These are phyloP conservation scores for Aproaerema taeniolella DNA, from an alignment of 2,888 invertebrate species.

Conservation along the genomic window DNA sequence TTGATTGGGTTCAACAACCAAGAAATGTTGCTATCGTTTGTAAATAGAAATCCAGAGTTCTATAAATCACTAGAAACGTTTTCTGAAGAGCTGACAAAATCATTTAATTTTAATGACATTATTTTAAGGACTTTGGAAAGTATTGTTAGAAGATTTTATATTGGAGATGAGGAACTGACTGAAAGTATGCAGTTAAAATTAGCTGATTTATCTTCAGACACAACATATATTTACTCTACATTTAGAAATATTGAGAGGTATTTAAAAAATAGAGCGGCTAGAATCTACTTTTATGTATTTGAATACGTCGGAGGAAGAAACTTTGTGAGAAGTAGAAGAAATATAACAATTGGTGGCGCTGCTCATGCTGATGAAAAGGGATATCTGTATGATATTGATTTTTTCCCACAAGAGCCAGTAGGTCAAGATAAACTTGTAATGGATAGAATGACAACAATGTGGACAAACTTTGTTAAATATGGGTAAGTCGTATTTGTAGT, in stretches of 20 bases:
- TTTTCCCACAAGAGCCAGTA: slow-evolving; percentile 14
- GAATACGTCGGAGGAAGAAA: slow-evolving; percentile 34
- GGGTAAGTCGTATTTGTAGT: slow-evolving; percentile 19
- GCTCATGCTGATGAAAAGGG: slow-evolving; percentile 37
- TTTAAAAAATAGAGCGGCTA: slow-evolving; percentile 23
- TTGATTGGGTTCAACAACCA: slow-evolving; percentile 31
- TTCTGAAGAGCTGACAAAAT: slow-evolving; percentile 7
- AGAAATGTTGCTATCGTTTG: slow-evolving; percentile 21
- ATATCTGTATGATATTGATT: slow-evolving; percentile 33
- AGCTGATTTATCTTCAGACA: slow-evolving; percentile 31
- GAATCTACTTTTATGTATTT: slow-evolving; percentile 33
- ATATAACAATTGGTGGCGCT: slow-evolving; percentile 21
- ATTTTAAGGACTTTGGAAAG: not conserved
- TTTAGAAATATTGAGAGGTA: slow-evolving; percentile 27
- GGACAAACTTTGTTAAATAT: slow-evolving; percentile 57
- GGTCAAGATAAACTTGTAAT: slow-evolving; percentile 36
- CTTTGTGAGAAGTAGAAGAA: slow-evolving; percentile 9
- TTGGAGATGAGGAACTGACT: slow-evolving; percentile 27
- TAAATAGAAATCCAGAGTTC: slow-evolving; percentile 5
- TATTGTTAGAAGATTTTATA: slow-evolving; percentile 25
- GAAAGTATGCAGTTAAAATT: slow-evolving; percentile 14
- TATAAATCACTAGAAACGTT: slow-evolving; percentile 11
- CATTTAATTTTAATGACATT: slow-evolving; percentile 5
- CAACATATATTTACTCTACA: slow-evolving; percentile 28
- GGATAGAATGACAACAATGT: slow-evolving; percentile 49